Conservation (phyloP, 2,888 invertebrate species). For the Blastobasis adustella region DNA sequence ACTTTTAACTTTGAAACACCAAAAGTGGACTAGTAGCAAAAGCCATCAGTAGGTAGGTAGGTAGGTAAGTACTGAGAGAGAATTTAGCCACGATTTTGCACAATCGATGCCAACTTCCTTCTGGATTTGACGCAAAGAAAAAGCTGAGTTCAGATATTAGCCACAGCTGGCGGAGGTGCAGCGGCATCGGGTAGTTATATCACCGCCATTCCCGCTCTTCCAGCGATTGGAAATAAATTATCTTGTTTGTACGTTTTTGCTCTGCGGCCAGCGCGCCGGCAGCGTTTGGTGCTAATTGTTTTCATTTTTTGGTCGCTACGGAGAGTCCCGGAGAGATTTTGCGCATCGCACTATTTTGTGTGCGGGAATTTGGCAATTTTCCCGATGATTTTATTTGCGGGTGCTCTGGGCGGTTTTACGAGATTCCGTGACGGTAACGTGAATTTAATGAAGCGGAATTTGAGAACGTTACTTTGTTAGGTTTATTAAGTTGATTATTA, state of each 20-base stretch:
- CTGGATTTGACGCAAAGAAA: too few species aligned
- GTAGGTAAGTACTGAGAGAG: too few species aligned
- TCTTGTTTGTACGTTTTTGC: slow-evolving; percentile 39
- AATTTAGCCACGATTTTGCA: too few species aligned
- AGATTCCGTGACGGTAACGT: background rate
- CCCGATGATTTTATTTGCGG: background rate
- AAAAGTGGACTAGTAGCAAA: too few species aligned
- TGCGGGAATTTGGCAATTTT: background rate
- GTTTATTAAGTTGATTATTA: too few species aligned
- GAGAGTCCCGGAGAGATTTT: slow-evolving; percentile 6
- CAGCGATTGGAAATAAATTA: slow-evolving; percentile 57
- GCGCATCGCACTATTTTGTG: slow-evolving; percentile 6
- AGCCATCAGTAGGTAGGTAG: too few species aligned
- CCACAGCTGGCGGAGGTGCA: background rate
- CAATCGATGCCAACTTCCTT: too few species aligned
- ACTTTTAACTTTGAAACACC: too few species aligned
- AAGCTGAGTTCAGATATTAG: too few species aligned
- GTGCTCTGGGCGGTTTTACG: background rate
- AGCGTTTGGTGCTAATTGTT: slow-evolving; percentile 40
- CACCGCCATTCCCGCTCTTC: slow-evolving; percentile 25
- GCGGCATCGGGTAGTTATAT: slow-evolving; percentile 23
- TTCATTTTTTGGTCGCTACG: slow-evolving; percentile 37
- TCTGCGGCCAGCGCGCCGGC: slow-evolving; percentile 25
- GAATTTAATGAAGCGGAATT: too few species aligned
- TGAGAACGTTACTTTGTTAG: too few species aligned